These are phyloP conservation scores for Caenorhabditis sp. DNA, from an alignment of 2,888 invertebrate species.

Conservation along the genomic window DNA sequence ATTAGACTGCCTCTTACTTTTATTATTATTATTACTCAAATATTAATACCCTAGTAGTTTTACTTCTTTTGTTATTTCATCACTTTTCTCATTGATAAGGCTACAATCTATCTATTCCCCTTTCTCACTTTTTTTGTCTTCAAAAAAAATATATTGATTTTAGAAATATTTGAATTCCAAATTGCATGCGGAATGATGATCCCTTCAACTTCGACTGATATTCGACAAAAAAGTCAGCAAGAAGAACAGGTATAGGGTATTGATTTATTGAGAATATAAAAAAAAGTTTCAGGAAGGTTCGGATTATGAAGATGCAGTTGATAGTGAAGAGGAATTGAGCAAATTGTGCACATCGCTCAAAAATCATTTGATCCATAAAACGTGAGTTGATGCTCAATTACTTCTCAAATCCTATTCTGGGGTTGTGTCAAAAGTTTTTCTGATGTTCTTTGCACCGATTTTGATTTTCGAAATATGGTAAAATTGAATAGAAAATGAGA, in stretches of 20 bases:
- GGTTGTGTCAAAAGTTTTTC: background rate
- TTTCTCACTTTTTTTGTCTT: slow-evolving; percentile 10
- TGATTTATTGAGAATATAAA: background rate
- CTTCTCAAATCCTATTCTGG: background rate
- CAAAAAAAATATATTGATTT: background rate
- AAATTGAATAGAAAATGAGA: no score
- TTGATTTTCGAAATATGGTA: no score
- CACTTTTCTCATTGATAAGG: background rate
- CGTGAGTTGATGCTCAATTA: background rate
- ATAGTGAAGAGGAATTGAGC: slow-evolving; percentile 28
- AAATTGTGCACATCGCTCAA: slow-evolving; percentile 29
- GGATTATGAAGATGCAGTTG: slow-evolving; percentile 42
- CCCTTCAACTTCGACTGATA: slow-evolving; percentile 32
- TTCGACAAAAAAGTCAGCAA: slow-evolving; percentile 12
- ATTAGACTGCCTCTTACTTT: background rate
- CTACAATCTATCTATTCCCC: slow-evolving; percentile 4
- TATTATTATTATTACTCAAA: background rate
- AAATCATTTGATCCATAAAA: slow-evolving; percentile 14
- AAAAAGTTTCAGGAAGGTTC: slow-evolving; percentile 22
- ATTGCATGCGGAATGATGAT: slow-evolving; percentile 25
- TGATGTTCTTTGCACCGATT: no score
- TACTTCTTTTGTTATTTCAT: background rate
- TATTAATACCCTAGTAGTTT: background rate
- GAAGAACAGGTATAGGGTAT: slow-evolving; percentile 5
- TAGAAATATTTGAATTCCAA: background rate